Evolutionary conservation across 2,113 vertebrate genomes (phyloP).

Genomic region (Clarias gariepinus): DNA sequence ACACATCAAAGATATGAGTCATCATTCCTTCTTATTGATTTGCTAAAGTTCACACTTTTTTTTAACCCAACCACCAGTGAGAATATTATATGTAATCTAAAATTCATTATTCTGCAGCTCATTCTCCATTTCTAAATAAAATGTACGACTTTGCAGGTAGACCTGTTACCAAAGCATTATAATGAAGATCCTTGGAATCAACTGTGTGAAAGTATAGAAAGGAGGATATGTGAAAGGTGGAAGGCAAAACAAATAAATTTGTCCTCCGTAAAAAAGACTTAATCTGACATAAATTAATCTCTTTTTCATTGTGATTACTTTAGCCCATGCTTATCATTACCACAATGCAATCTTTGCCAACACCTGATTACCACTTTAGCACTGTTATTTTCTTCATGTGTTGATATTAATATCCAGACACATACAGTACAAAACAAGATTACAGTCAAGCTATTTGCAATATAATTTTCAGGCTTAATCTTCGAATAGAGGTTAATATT

Average conservation of each 20-base stretch:
- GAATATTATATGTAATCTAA: background rate
- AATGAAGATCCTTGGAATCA: conserved; percentile 8
- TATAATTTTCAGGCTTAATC: background rate
- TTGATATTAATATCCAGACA: too few relatives aligned
- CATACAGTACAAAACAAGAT: background rate
- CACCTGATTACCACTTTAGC: background rate
- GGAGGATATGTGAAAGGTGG: background rate
- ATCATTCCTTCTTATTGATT: background rate
- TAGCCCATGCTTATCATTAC: background rate
- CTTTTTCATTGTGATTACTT: conserved; percentile 1
- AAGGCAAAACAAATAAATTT: background rate
- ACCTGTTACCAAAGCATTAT: background rate
- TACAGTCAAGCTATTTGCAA: background rate
- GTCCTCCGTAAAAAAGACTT: too few relatives aligned
- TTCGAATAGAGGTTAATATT: background rate
- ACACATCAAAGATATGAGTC: background rate
- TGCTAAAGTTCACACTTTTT: background rate
- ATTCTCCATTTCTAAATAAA: background rate
- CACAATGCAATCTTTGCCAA: background rate
- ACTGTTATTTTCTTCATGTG: too few relatives aligned
- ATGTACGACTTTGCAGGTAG: background rate
- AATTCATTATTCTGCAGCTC: background rate
- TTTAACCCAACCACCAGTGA: too few relatives aligned
- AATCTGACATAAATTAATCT: conserved; percentile 24
- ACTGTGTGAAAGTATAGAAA: conserved; percentile 12